Evolutionary conservation across 53 echinoderm and acorn worm genomes (phyloP).

Genomic region (Crossaster papposus): DNA sequence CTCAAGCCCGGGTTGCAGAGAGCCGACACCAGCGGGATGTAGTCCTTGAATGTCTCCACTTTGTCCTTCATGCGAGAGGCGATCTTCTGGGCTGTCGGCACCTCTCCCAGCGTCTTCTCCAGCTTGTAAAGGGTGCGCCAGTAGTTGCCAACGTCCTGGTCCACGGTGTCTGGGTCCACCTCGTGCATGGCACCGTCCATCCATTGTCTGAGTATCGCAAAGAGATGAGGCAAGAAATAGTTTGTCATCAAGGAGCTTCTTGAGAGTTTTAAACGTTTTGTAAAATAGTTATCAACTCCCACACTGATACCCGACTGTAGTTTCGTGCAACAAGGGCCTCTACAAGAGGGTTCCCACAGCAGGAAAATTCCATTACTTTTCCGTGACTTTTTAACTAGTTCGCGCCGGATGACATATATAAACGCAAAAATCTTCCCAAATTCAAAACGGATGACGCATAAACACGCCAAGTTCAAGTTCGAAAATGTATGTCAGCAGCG

Average conservation of each 20-base stretch:
- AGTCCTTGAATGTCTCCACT: constrained; percentile 91
- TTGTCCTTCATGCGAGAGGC: constrained; percentile 92
- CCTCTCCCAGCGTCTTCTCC: constrained; percentile 87
- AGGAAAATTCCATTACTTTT: too few species aligned
- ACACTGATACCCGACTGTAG: too few species aligned
- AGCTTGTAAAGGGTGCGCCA: constrained; percentile 96
- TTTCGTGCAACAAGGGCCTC: too few species aligned
- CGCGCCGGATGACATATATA: too few species aligned
- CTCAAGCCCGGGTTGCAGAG: constrained; percentile 94
- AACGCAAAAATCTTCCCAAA: too few species aligned
- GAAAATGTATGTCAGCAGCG: too few species aligned
- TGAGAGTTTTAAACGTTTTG: too few species aligned
- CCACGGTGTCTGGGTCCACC: constrained; percentile 88
- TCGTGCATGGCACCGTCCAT: constrained; percentile 95
- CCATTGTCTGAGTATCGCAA: constrained; percentile 68
- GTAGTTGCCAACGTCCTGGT: constrained; percentile 92
- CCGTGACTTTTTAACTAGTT: too few species aligned
- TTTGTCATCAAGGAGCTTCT: neutral
- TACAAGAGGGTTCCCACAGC: neutral
- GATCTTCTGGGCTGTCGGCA: constrained; percentile 84
- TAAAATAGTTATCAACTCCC: too few species aligned
- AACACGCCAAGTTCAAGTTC: too few species aligned
- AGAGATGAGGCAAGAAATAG: neutral
- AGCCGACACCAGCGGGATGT: constrained; percentile 82
- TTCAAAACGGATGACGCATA: too few species aligned